These are phyloP conservation scores for Scortum barcoo DNA, from an alignment of 2,113 vertebrate genomes.

Conservation along the genomic window DNA sequence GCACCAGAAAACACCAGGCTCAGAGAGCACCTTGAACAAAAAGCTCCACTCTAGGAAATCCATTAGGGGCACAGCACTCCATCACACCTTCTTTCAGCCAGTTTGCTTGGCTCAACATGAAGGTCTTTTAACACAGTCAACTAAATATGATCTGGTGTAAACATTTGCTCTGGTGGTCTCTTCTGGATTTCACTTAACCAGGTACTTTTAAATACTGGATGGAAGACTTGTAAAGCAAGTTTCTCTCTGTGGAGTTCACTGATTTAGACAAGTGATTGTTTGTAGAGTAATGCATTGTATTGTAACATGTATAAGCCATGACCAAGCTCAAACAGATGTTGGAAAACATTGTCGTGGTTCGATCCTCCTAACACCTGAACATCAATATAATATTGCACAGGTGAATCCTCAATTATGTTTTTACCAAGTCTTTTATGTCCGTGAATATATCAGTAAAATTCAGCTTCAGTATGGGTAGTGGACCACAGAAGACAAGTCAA, in stretches of 20 bases:
- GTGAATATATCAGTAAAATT: neutral
- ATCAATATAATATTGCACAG: neutral
- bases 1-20: neutral
- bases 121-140: slow-evolving; percentile 1
- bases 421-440: neutral
- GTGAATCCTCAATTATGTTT: slow-evolving; percentile 4
- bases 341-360: neutral
- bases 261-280: neutral
- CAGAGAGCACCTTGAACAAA: slow-evolving; percentile 3
- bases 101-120: neutral
- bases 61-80: neutral
- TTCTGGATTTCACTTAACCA: neutral
- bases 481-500: neutral
- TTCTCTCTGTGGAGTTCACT: neutral
- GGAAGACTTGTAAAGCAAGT: neutral
- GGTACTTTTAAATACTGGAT: neutral
- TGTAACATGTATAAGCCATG: neutral
- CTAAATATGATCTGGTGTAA: neutral
- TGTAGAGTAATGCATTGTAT: neutral
- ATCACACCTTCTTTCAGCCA: neutral
- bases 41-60: slow-evolving; percentile 17
- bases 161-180: neutral
- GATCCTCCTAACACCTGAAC: neutral
- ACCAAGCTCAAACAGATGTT: neutral
- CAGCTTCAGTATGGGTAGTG: neutral